Evolutionary conservation across 2,797 vertebrate genomes (phyloP).

Genomic region (Basileuterus tristriatus): DNA sequence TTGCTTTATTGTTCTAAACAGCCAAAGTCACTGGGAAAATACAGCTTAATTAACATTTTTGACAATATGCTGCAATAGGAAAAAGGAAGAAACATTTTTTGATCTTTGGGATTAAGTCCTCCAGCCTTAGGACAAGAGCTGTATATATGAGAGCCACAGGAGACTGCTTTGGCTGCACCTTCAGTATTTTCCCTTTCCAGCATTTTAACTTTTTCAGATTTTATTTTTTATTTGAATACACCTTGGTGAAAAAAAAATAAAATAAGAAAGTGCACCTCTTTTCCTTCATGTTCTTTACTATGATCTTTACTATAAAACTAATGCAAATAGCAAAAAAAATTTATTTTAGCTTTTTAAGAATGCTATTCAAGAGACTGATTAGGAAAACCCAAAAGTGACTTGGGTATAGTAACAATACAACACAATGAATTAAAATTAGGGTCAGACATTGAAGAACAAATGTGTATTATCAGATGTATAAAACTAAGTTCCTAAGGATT

Average conservation of each 20-base stretch:
- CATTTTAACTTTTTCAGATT: background rate
- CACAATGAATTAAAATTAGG: background rate
- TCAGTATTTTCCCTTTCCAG: background rate
- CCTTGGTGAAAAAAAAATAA: background rate
- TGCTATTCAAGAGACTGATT: background rate
- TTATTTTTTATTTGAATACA: background rate
- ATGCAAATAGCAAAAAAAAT: background rate
- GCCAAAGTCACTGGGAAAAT: background rate
- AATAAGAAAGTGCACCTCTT: background rate
- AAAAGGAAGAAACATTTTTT: background rate
- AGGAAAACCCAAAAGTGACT: background rate
- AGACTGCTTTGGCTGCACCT: background rate
- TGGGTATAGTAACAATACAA: background rate
- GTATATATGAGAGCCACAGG: background rate
- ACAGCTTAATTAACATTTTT: background rate
- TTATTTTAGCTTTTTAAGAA: background rate
- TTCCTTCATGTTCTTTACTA: background rate
- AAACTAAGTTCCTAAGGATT: background rate
- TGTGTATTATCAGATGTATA: background rate
- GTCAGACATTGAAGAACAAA: background rate
- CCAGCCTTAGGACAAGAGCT: background rate
- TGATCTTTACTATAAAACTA: background rate
- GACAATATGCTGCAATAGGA: background rate
- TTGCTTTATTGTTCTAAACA: background rate
- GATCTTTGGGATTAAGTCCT: background rate